Conservation (phyloP, 2,797 vertebrate species). For the Lithobates pipiens region DNA sequence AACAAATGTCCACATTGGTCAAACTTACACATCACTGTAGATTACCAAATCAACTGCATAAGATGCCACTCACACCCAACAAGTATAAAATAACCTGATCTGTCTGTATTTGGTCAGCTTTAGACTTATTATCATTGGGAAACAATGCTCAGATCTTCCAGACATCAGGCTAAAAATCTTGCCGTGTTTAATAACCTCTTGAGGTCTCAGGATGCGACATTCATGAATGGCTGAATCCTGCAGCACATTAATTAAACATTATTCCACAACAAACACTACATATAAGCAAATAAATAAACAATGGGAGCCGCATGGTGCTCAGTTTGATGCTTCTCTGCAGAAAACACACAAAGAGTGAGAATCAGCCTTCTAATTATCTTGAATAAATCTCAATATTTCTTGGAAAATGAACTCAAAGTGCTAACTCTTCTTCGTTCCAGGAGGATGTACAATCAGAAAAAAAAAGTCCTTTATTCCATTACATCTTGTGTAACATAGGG, state of each 20-base stretch:
- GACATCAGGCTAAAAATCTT: not conserved
- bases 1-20: too few relatives aligned
- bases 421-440: not conserved
- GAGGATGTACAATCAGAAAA: not conserved
- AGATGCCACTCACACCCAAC: too few relatives aligned
- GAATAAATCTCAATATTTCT: not conserved
- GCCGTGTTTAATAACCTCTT: not conserved
- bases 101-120: too few relatives aligned
- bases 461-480: not conserved
- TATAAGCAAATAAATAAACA: conserved; percentile 6
- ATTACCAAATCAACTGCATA: too few relatives aligned
- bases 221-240: not conserved
- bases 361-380: conserved; percentile 5
- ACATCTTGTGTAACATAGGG: not conserved
- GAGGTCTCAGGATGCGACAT: not conserved
- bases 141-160: not conserved
- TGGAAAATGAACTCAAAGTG: not conserved
- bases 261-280: not conserved
- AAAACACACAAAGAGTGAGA: not conserved
- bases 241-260: conserved; percentile 15
- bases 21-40: too few relatives aligned
- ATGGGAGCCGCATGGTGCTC: conserved; percentile 1
- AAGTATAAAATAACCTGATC: too few relatives aligned
- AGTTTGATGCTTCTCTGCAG: not conserved
- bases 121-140: too few relatives aligned